Evolutionary conservation across 2,113 vertebrate species (phyloP), one percentile per base, ranked within the genome.

Genomic region (Haliaeetus leucogaster): DNA sequence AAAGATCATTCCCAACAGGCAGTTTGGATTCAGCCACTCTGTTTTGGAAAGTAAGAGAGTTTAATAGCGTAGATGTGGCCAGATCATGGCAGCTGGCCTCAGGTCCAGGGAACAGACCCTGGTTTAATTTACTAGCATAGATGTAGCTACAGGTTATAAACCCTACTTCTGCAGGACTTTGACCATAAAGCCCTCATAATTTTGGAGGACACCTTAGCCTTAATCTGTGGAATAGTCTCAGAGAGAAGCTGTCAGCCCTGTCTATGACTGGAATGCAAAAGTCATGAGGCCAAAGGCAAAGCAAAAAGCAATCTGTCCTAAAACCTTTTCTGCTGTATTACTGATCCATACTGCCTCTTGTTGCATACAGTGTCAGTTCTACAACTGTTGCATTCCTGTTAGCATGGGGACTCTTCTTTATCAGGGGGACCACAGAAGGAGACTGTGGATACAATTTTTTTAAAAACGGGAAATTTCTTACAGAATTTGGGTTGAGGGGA

Each of bases 1-100:
- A 80, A 94, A 97, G 96, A 94, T 96, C 95, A 80, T 90, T 95
- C 95, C 95, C 93, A 96, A 95, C 13, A 94, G 90, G 78, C 96
- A 93, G 82, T 65, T 88, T 96, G 93, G 93, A 96, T 91, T 91
- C 84, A 87, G 91, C 56, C 66, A 53, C 48, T 67, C 91, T 76
- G 45, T 85, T 94, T 96, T 91, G 95, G 96, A 94, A 94, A 93
- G 80, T 67, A 63, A 82, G 73, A 82, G 91, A 72, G n/a, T 91
- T 79, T 91, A 96, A 93, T 52, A 96, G 93, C 66, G 21, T 65
- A 56, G 84, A 94, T 82, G 66, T 77, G 66, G 43, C 34, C 82
- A 90, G 66, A 76, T 14, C 70, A 40, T 93, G 96, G 95, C 96
- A 96, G 90, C 90, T 97, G 96, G 95, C 90, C 53, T 82, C 58